Conservation (phyloP, 1,140 invertebrate species). For the Rhynchophorus ferrugineus region DNA sequence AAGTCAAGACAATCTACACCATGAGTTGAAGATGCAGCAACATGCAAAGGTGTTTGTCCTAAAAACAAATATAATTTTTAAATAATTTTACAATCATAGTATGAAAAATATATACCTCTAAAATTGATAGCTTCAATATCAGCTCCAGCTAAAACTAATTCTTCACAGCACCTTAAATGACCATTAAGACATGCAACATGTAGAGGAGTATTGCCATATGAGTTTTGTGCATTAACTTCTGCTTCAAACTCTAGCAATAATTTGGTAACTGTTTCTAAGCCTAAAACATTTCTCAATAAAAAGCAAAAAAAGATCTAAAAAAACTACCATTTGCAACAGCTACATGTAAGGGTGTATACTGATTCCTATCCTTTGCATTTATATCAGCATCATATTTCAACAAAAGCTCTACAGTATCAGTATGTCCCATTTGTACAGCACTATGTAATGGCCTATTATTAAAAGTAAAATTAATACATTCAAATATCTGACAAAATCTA, state of each 20-base stretch:
- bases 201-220: constrained; percentile 54
- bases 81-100: background rate
- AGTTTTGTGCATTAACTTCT: constrained; percentile 51
- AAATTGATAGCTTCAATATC: constrained; percentile 43
- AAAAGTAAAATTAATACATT: constrained; percentile 1
- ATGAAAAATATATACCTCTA: constrained; percentile 29
- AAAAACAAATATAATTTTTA: background rate
- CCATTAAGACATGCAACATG: constrained; percentile 60
- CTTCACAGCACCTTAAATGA: constrained; percentile 45
- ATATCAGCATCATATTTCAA: constrained; percentile 81
- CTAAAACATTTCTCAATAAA: too few species aligned
- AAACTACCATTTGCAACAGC: constrained; percentile 52
- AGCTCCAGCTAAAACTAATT: constrained; percentile 45
- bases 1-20: constrained; percentile 55
- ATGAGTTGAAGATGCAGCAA: constrained; percentile 54
- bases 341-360: constrained; percentile 55
- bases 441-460: constrained; percentile 78
- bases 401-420: constrained; percentile 84
- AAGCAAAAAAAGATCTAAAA: too few species aligned
- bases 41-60: constrained; percentile 54
- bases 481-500: background rate
- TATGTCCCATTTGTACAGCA: constrained; percentile 87
- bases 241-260: constrained; percentile 49
- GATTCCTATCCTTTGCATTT: constrained; percentile 49
- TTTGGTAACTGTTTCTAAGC: constrained; percentile 38